A percentile compares a stretch with the other conserved stretches of the same genome.
Evolutionary conservation across 1,140 invertebrate species (phyloP).

Genomic region (Pissodes strobi): DNA sequence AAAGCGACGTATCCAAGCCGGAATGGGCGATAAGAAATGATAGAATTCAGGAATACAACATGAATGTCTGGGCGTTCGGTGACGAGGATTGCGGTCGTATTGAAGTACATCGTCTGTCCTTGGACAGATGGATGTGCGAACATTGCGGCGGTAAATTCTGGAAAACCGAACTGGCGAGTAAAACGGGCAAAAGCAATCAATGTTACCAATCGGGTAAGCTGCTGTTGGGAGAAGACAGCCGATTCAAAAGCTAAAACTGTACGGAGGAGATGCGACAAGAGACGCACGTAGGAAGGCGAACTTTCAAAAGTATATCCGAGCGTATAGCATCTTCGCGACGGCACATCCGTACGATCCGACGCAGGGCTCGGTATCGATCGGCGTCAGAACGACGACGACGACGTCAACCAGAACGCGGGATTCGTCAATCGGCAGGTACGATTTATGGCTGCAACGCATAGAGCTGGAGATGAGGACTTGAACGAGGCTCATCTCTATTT

Average conservation of each 20-base stretch:
- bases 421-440: neutral
- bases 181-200: neutral
- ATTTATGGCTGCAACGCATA: neutral
- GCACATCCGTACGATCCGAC: neutral
- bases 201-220: neutral
- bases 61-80: neutral
- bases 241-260: neutral
- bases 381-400: neutral
- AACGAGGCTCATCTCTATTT: too few species aligned
- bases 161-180: neutral
- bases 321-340: neutral
- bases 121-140: too few species aligned
- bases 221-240: too few species aligned
- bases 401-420: neutral
- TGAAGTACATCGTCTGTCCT: neutral
- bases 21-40: neutral
- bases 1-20: neutral
- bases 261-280: neutral
- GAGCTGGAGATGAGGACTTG: too few species aligned
- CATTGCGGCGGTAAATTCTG: neutral
- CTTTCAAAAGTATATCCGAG: neutral
- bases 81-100: neutral
- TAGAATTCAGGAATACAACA: neutral
- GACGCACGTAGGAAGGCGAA: neutral
- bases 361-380: neutral